Evolutionary conservation across 2,888 invertebrate genomes (phyloP), one percentile per base, ranked within the genome.

Genomic region (Synergus gifuensis): DNA sequence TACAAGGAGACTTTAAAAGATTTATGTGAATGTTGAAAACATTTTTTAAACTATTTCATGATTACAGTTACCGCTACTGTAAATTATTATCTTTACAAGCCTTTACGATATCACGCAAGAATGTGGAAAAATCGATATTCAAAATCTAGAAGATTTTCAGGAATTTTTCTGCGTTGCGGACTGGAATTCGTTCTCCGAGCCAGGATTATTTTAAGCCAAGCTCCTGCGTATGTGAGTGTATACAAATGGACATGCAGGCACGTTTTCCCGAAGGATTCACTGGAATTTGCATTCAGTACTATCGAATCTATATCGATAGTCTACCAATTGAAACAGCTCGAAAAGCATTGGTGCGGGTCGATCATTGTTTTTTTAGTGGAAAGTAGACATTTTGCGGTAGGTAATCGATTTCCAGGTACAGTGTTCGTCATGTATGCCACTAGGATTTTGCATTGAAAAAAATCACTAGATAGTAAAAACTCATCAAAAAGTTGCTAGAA

Each of bases 181-280:
- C 54, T 40, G 54, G 54, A 73, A 73, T 54, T 73, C 73, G 54
- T 73, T 54, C 54, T 54, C 73, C 36, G 54, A 73, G 73, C 54
- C 36, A 18, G 73, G 73, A 73, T 73, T 73, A 73, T 73, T 73
- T 73, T 54, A 73, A 73, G 73, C 73, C 54, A 73, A 16, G 28
- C 49, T 49, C 16, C 16, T 69, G 49, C 49, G 49, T 69, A 49
- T 49, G 36, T 73, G 73, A 11, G 49, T 28, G 49, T 54, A 36
- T 73, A 73, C 54, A 73, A 73, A 73, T 73, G 54, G 73, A n/a
- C 73, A 49, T 73, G 54, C 73, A 73, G 36, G 73, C 73, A 73
- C 73, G 73, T 73, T 73, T 73, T 54, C 40, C 73, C 73, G 36
- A 73, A 73, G 73, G 73, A 73, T 73, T 73, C 54, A 36, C 73